Percentiles rank a stretch among this genome's conserved stretches.
These are phyloP conservation scores for Salticus scenicus DNA, from an alignment of 2,888 invertebrate species.

Conservation along the genomic window DNA sequence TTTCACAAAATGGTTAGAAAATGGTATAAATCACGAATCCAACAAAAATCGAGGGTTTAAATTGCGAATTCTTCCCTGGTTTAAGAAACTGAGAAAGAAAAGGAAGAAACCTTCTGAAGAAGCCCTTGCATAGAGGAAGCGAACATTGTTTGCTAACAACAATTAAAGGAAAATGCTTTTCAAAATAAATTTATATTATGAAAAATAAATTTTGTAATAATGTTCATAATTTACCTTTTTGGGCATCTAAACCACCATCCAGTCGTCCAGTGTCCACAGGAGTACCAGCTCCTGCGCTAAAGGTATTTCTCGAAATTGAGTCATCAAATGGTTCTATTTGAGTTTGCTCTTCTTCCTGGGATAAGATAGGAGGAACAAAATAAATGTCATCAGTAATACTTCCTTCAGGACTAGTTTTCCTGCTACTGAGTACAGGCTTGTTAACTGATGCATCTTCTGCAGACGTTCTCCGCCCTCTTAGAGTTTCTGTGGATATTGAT, in stretches of 20 bases:
- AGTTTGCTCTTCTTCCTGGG: conserved; percentile 38
- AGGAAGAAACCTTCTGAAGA: no score
- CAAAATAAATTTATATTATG: no score
- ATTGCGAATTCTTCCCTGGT: no score
- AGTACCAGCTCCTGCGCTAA: neutral
- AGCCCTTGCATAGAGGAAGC: no score
- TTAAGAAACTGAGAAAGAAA: no score
- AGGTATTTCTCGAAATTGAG: neutral
- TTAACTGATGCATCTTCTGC: neutral
- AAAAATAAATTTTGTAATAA: no score
- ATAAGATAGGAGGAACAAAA: conserved; percentile 38
- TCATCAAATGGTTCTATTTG: conserved; percentile 47
- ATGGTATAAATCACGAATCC: no score
- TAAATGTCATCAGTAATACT: conserved; percentile 30
- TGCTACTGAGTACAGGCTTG: neutral
- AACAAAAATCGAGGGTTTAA: no score
- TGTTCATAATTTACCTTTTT: conserved; percentile 37
- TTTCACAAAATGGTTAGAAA: no score
- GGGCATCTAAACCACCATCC: conserved; percentile 21
- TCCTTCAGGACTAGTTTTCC: neutral
- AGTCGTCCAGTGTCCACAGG: neutral
- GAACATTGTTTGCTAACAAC: no score
- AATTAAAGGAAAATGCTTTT: no score
- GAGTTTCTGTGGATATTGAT: neutral
- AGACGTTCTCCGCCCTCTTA: neutral